Evolutionary conservation across 2,888 invertebrate species (phyloP).

Genomic region (Tridacna crocea): DNA sequence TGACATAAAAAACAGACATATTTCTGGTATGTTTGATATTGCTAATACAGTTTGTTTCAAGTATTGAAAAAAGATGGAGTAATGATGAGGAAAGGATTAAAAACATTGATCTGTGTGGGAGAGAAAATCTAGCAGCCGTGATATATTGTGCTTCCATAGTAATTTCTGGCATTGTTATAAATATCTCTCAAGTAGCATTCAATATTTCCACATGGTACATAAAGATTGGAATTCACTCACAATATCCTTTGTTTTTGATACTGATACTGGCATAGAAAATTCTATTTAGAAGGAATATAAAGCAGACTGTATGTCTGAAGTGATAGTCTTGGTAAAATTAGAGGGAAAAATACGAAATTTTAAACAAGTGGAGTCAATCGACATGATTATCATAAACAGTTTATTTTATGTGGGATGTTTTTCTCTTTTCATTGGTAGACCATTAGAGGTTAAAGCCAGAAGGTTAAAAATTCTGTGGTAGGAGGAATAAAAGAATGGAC

Average conservation of each 20-base stretch:
- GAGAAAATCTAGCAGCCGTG: conserved; percentile 10
- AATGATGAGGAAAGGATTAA: background rate
- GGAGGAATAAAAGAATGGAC: background rate
- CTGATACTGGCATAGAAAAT: background rate
- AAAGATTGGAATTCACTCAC: conserved; percentile 22
- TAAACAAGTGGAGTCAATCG: background rate
- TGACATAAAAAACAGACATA: no score
- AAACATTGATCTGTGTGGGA: conserved; percentile 24
- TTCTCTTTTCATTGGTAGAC: conserved; percentile 19
- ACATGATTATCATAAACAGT: conserved; percentile 13
- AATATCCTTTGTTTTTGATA: background rate
- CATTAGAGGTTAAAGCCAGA: background rate
- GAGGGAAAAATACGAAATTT: no score
- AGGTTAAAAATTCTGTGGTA: conserved; percentile 4
- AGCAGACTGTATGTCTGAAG: no score
- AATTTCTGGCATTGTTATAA: conserved; percentile 29
- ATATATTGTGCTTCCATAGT: conserved; percentile 23
- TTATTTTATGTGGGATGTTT: conserved; percentile 18
- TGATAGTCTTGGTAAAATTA: no score
- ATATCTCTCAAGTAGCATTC: conserved; percentile 28
- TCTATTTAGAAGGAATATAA: no score
- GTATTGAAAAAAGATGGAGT: background rate
- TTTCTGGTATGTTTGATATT: no score
- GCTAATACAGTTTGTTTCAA: no score
- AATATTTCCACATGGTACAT: conserved; percentile 26